Base-by-base conservation (phyloP, 2,888 invertebrate genomes). In the Oscheius onirici region DNA sequence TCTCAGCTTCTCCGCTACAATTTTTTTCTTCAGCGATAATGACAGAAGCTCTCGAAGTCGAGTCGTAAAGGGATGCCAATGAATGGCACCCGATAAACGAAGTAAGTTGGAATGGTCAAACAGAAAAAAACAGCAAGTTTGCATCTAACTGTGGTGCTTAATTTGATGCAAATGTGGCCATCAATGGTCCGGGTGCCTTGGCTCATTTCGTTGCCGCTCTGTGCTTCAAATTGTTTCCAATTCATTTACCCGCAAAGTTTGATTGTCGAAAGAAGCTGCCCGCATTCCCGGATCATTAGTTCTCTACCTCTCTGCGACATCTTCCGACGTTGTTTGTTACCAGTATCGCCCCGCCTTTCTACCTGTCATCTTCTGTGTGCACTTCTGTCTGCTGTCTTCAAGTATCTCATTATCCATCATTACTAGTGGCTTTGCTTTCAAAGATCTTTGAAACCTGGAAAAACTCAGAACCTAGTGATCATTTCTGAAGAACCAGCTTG, bases 81-180 rank as follows among this genome's bases (percentile, higher is more conserved):
- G 28, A 58, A 58, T 58, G 58, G 58, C 58, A 40, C 34, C n/a
- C 13, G 43, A 40, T 58, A 58, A 58, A n/a, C 40, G 58, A 13
- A 58, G 58, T 58, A 58, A 58, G 58, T 58, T 34, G 34, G 58
- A 41, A 40, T 8, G 58, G 34, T 28, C 13, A 6, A 34, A 34
- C 28, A 40, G 15, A 43, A 43, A 58, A 8, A 34, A 34, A 28
- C 26, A 46, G 28, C 17, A 46, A 63, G 49, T 63, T 63, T 40
- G 41, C 60, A 60, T 43, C 60, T 43, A 34, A 8, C 49, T 63
- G 63, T 3, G 63, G 49, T 63, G 49, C 63, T 63, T 63, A 63
- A 63, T 63, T 63, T 63, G 63, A 63, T 63, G 46, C 63, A 63
- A 63, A 63, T 63, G 63, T 24, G 26, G 46, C 63, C 63, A 63